Evolutionary conservation across 2,797 vertebrate species (phyloP), one percentile per base, ranked within the genome.

Genomic region (Spea hammondii): DNA sequence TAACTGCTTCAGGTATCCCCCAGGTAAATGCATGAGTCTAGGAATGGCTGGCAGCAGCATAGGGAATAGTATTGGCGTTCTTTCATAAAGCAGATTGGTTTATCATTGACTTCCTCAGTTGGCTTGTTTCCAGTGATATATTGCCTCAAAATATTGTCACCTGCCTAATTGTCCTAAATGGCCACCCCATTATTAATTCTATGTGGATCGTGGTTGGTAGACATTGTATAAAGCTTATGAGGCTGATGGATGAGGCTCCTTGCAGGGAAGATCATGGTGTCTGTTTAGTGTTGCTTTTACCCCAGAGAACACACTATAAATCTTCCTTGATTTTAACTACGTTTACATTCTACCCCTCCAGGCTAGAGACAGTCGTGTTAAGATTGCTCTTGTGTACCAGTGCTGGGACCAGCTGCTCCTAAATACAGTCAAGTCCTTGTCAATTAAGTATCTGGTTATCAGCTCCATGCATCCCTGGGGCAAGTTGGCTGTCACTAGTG

Each of bases 401-500:
- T 83, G 94, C 91, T 93, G 91, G 94, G 93, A 96, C 91, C 97
- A 99, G 97, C 97, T 99, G 97, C 96, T 97, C 94, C 95, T 95
- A 94, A 95, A 94, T 94, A 98, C 97, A 98, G 97, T 97, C 97
- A 97, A 95, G 96, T 93, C 94, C 96, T 98, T 99, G 97, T 99
- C 97, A 99, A 99, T 99, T 99, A 93, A 98, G 93, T 89, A 93
- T 91, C 93, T 97, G 97, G 97, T 95, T 94, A 97, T 95, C 96
- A 94, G 94, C 94, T 94, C 93, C 93, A 94, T 85, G 81, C 88
- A 91, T 90, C 96, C 96, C 95, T 84, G 91, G 90, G 96, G 97
- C 95, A 90, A 89, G 90, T 85, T 89, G 91, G 88, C 93, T 93
- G 92, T 93, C 95, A 94, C 94, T 94, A 94, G 93, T 89, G 92